These are phyloP conservation scores for Helicolenus hilgendorfi DNA, from an alignment of 2,797 vertebrate species.

Conservation along the genomic window DNA sequence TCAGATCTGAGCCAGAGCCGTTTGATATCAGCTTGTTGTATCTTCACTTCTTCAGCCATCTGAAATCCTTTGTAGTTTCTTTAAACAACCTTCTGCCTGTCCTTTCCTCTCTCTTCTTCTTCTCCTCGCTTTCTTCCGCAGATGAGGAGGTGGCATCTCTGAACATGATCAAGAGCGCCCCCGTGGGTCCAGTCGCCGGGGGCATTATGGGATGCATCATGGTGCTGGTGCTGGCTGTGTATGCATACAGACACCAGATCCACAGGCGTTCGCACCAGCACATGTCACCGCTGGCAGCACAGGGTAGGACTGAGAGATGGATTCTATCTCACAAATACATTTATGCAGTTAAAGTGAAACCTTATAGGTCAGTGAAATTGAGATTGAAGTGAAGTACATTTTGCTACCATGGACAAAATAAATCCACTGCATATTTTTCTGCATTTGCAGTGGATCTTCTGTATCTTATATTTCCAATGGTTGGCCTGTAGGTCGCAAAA, in stretches of 20 bases:
- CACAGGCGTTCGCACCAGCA: conserved; percentile 98
- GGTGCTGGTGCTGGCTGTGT: conserved; percentile 97
- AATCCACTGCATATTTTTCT: background rate
- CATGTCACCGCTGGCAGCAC: conserved; percentile 98
- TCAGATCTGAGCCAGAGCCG: conserved; percentile 8
- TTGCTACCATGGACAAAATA: background rate
- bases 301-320: conserved; percentile 90
- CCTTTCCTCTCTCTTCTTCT: background rate
- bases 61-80: conserved; percentile 1
- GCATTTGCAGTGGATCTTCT: background rate
- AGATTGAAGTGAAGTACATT: background rate
- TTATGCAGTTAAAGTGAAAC: background rate
- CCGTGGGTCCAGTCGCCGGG: conserved; percentile 97
- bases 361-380: background rate
- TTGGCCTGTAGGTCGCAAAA: background rate
- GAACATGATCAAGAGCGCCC: conserved; percentile 99
- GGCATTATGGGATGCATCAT: conserved; percentile 99
- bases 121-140: conserved; percentile 53
- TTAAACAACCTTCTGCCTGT: background rate
- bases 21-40: conserved; percentile 14
- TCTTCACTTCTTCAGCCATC: conserved; percentile 8
- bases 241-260: conserved; percentile 98
- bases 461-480: background rate
- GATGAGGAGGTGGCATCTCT: conserved; percentile 96
- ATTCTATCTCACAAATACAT: background rate